Conservation (phyloP, 2,113 vertebrate species). For the Craseonycteris thonglongyai region DNA sequence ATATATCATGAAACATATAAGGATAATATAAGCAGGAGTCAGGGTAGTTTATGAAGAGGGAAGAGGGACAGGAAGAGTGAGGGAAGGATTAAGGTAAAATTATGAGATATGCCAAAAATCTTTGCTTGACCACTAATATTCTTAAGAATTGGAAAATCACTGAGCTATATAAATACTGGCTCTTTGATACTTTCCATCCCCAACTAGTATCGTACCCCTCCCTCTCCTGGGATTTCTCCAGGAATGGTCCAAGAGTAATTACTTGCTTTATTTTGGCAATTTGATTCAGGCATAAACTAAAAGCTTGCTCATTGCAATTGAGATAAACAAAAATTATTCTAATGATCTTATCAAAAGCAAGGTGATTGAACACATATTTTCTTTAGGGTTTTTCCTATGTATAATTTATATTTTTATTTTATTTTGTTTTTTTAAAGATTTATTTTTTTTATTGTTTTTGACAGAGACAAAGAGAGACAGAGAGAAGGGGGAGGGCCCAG, state of each 20-base stretch:
- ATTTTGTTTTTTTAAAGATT: too few relatives aligned
- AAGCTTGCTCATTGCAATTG: background rate
- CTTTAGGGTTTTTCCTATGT: background rate
- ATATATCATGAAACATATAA: background rate
- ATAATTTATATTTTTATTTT: background rate
- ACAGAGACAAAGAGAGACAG: too few relatives aligned
- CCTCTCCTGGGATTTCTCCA: background rate
- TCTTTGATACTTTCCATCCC: fast-evolving
- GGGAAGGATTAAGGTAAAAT: background rate
- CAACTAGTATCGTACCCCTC: too few relatives aligned
- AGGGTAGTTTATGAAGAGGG: background rate
- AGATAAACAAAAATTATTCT: background rate
- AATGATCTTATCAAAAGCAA: background rate
- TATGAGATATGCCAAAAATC: background rate
- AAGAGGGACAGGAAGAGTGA: background rate
- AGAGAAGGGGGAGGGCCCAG: too few relatives aligned
- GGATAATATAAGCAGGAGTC: background rate
- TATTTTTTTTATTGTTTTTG: too few relatives aligned
- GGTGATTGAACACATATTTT: background rate
- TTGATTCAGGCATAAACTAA: background rate
- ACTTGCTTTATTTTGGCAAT: background rate
- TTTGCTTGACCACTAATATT: background rate
- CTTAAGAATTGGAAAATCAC: background rate
- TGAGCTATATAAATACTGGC: background rate
- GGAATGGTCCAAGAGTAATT: too few relatives aligned